Conservation (phyloP, 1,140 invertebrate genomes). For the Dendrolimus punctatus region DNA sequence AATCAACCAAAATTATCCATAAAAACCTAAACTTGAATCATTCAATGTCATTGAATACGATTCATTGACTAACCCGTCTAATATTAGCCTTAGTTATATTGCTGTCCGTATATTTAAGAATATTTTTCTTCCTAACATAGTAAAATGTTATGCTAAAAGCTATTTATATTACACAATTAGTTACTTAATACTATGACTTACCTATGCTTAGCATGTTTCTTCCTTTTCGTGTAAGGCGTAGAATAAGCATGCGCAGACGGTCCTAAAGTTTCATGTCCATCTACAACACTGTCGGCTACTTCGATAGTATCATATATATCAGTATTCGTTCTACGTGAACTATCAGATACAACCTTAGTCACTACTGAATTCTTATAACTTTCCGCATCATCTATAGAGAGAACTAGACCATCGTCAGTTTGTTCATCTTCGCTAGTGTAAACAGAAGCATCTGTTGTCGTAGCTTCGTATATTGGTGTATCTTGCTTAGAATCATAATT, state of each 20-base stretch:
- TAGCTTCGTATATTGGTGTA: conserved; percentile 1
- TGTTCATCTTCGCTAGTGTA: conserved; percentile 52
- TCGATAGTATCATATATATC: conserved; percentile 54
- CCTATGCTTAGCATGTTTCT: conserved; percentile 34
- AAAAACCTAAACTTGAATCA: too few species aligned
- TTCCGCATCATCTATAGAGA: conserved; percentile 58
- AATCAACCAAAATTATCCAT: too few species aligned
- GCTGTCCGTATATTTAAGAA: too few species aligned
- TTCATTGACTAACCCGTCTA: too few species aligned
- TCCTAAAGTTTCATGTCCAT: conserved; percentile 19
- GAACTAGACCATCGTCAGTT: conserved; percentile 35
- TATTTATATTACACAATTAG: neutral
- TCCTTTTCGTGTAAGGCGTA: conserved; percentile 40
- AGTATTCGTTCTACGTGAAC: conserved; percentile 22
- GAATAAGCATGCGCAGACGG: conserved; percentile 30
- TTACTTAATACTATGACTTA: conserved; percentile 14
- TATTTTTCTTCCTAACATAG: too few species aligned
- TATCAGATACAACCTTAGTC: conserved; percentile 32
- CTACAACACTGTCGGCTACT: conserved; percentile 21
- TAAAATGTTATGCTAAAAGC: neutral
- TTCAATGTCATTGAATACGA: too few species aligned
- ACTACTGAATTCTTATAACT: conserved; percentile 35
- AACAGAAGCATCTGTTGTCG: conserved; percentile 23
- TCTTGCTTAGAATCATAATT: conserved; percentile 24
- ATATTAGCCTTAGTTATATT: too few species aligned